Base-by-base conservation (phyloP, 35 echinoderm and acorn worm species). In the Ptychodera flava region DNA sequence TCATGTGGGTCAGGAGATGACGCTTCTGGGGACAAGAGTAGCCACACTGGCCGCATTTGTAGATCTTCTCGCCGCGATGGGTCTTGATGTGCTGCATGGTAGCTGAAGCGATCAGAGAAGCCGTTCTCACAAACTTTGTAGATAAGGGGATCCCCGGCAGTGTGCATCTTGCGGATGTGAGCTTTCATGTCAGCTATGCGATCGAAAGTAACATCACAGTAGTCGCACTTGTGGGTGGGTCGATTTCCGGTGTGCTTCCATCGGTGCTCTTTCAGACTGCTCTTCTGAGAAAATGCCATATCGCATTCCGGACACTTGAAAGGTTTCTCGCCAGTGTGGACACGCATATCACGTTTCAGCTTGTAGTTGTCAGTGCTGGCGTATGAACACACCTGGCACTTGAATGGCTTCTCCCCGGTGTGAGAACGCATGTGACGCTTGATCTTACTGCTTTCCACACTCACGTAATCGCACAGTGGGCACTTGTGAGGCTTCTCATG, bases 401-500 rank as follows among this genome's bases (percentile, higher is more conserved):
- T 78, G 81, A 94, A 99, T 38, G 90, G 96, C 15, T 88, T 81
- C 36, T 94, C 95, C 0, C 92, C 92, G 1, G 93, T 94, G 76
- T 99, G 92, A 22, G 94, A 90, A 15, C 92, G 77, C 96, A 99
- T 99, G 78, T 99, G 96, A 15, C 96, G 90, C 78, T 99, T 99
- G 35, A 99, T 99, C 79, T 99, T 97, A 81, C 89, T 91, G 27
- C 92, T 92, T 81, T 99, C 96, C 12, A 99, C 96, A 86, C 96
- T 99, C 33, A 92, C 79, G 82, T 99, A 99, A 85, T 99, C 96
- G 91, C 96, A 99, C 27, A 99, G 79, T 33, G 96, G 96, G 84
- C 96, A 99, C 86, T 99, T 99, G 86, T 94, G 92, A 16, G 96
- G 92, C 80, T 99, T 94, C 76, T 94, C 93, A 35, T 94, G 96